Conservation (phyloP, 2,888 invertebrate species). For the Ashinkailepas kermadecensis region DNA sequence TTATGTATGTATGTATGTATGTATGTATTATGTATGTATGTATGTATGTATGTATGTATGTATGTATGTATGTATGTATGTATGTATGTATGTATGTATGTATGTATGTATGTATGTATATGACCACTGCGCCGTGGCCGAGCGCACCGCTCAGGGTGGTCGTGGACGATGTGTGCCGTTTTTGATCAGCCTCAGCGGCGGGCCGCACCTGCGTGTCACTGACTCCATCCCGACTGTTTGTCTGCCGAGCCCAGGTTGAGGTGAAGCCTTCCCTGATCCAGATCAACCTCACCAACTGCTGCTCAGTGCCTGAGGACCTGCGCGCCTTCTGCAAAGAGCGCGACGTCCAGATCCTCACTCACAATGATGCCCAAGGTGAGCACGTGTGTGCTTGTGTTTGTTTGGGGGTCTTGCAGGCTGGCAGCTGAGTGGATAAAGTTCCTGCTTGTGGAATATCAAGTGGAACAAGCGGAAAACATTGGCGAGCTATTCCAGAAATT, state of each 20-base stretch:
- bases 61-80: slow-evolving; percentile 11
- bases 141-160: no score
- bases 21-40: not conserved
- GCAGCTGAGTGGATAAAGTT: no score
- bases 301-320: slow-evolving; percentile 32
- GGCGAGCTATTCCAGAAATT: no score
- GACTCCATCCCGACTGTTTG: not conserved
- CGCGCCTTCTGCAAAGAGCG: slow-evolving; percentile 30
- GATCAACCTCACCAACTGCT: slow-evolving; percentile 33
- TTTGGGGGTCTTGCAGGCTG: no score
- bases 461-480: no score
- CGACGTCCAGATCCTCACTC: slow-evolving; percentile 33
- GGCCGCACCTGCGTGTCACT: not conserved
- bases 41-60: slow-evolving; percentile 14
- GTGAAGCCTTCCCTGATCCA: slow-evolving; percentile 33
- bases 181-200: not conserved
- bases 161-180: not conserved
- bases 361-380: slow-evolving; percentile 33
- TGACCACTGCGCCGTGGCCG: not conserved
- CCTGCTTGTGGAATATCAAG: no score
- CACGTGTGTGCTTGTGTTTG: no score
- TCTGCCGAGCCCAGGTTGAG: slow-evolving; percentile 18
- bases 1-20: not conserved
- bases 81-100: slow-evolving; percentile 5
- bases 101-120: not conserved